These are phyloP conservation scores for Aptenodytes forsteri DNA, from an alignment of 2,113 vertebrate species.

Conservation along the genomic window DNA sequence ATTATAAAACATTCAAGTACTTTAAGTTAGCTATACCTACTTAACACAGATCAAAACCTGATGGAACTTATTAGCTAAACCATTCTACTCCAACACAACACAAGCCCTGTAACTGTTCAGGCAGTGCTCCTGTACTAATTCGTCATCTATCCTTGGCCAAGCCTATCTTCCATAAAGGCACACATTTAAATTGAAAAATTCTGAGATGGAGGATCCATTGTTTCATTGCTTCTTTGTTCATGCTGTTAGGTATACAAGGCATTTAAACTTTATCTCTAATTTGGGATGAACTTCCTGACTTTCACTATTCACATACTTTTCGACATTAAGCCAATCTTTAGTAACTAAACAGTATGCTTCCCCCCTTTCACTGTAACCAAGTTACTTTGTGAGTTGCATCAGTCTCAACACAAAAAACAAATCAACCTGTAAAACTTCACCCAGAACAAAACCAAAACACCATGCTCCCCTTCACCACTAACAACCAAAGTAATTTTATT, in stretches of 20 bases:
- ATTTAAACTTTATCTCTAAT: background rate
- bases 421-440: background rate
- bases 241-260: background rate
- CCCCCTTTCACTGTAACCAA: background rate
- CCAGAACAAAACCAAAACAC: background rate
- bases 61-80: background rate
- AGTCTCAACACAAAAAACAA: background rate
- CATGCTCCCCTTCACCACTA: background rate
- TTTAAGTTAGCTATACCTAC: background rate
- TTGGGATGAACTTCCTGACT: background rate
- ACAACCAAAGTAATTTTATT: background rate
- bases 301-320: background rate
- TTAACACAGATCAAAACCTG: background rate
- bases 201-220: background rate
- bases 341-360: background rate
- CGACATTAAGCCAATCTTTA: fast-evolving
- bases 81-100: background rate
- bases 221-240: background rate
- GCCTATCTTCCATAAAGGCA: background rate
- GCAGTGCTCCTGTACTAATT: background rate
- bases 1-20: background rate
- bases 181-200: background rate
- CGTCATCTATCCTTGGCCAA: background rate
- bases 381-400: background rate
- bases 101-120: background rate